Evolutionary conservation across 1,140 invertebrate species (phyloP), one percentile per base, ranked within the genome.

Genomic region (Anastrepha ludens): DNA sequence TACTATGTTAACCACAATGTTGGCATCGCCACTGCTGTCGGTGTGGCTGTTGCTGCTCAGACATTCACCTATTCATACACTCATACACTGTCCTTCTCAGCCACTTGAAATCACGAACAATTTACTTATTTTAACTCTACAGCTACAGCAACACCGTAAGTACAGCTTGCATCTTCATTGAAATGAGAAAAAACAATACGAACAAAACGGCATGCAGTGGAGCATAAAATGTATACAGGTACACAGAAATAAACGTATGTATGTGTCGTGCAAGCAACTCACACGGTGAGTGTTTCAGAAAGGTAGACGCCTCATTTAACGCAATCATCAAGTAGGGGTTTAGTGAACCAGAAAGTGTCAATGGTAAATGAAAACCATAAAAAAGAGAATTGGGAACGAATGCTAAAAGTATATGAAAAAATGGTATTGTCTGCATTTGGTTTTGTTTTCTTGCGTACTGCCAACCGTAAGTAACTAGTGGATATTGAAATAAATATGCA

Each of bases 291-390:
- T 11, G 11, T 55, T 55, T 1, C 50, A 55, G 11, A 6, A 55
- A 11, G 50, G 50, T 62, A 62, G 60, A 17, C 60, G 60, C 59
- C 29, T 86, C 55, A 86, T 47, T 86, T 47, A 29, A 17, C 85
- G 60, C 59, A 86, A 62, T 86, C 85, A 86, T 86, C 85, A 86
- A 86, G 50, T 62, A 29, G 85, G n/a, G 20, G 9, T 86, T 86
- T 39, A 86, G 59, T 86, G 85, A 86, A 86, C 59, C 85, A 59
- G 55, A 86, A 86, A n/a, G 85, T 59, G 55, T 86, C 85, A 86
- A 86, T 55, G 50, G 60, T 62, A 62, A 62, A 62, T 15, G 60
- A 17, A 62, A 62, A 62, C 8, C 17, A 15, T 17, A 62, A 62
- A n/a, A 62, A 17, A 62, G 50, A 55, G 11, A 55, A 29, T 29